phyloP scores from a whole-genome alignment of 2,888 invertebrate genomes.

The Cryptophagus acutangulus region DNA sequence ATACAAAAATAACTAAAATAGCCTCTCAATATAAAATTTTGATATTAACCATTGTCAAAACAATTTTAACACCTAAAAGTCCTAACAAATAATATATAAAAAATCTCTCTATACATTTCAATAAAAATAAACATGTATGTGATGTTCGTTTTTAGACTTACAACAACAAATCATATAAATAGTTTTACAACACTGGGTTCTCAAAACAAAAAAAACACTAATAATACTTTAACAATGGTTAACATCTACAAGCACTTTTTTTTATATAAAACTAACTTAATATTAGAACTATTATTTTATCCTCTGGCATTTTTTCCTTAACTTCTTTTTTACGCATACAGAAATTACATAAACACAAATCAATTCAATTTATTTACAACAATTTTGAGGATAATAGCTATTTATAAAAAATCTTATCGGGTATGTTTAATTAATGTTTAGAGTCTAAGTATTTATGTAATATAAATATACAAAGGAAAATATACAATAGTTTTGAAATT shows the following conservation, averaged over 20 bases:
- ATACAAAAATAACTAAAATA: slow-evolving; percentile 36
- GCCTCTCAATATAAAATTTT: slow-evolving; percentile 29
- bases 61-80: slow-evolving; percentile 19
- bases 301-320: slow-evolving; percentile 44
- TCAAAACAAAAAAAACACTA: slow-evolving; percentile 31
- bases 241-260: slow-evolving; percentile 36
- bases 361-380: too few relatives aligned
- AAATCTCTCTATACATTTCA: slow-evolving; percentile 32
- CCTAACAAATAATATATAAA: slow-evolving; percentile 31
- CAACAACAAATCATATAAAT: slow-evolving; percentile 32
- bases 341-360: too few relatives aligned
- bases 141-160: slow-evolving; percentile 35
- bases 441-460: too few relatives aligned
- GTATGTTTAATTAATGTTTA: too few relatives aligned
- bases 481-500: too few relatives aligned
- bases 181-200: slow-evolving; percentile 42
- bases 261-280: slow-evolving; percentile 41
- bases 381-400: too few relatives aligned
- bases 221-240: slow-evolving; percentile 40
- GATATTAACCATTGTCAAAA: slow-evolving; percentile 42
- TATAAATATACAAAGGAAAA: too few relatives aligned
- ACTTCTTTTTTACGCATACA: too few relatives aligned
- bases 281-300: slow-evolving; percentile 39
- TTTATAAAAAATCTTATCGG: too few relatives aligned
- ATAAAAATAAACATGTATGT: slow-evolving; percentile 29